Evolutionary conservation across 2,888 invertebrate species (phyloP), one percentile per base, ranked within the genome.

Genomic region (Watsonalla binaria): DNA sequence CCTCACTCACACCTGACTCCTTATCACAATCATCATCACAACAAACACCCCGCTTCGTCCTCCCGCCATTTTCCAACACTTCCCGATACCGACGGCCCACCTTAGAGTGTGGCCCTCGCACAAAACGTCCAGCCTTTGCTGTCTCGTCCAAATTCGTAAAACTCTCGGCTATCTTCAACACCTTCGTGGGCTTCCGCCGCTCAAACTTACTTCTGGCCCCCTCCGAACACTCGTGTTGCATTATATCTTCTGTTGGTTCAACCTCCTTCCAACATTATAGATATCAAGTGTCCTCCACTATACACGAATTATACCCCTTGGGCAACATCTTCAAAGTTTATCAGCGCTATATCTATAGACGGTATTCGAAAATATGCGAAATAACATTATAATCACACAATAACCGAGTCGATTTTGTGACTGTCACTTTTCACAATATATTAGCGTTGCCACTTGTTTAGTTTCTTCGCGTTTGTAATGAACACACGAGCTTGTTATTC

Each of bases 121-220:
- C 86, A 62, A 84, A 90, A 48, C 90, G 81, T 15, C 90, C 87
- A 51, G 84, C 83, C 70, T 89, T 90, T 6, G 90, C 90, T 7
- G 78, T 84, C 71, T 90, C 90, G 70, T 91, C 91, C 72, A 90
- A 81, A 70, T 91, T 91, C 58, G 91, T 91, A 72, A 91, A 91
- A 68, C 91, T 91, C 78, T 91, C 91, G 6, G 91, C 91, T 74
- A 91, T 91, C 78, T 90, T 90, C 74, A 91, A 70, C 71, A 91
- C 90, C 70, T 91, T 91, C 57, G 88, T 87, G 53, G 90, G 90
- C 82, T 83, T 86, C 72, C 89, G 84, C 78, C 86, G 80, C 81
- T 85, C 86, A 76, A 80, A 84, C 80, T 81, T 86, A 74, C 84
- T 84, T 80, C 80, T 85, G 69, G 76, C 74, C 65, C 76, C 81